Percentiles rank a stretch among this genome's conserved stretches.
phyloP scores from a whole-genome alignment of 2,797 vertebrate species.

The Propithecus deckenii region DNA sequence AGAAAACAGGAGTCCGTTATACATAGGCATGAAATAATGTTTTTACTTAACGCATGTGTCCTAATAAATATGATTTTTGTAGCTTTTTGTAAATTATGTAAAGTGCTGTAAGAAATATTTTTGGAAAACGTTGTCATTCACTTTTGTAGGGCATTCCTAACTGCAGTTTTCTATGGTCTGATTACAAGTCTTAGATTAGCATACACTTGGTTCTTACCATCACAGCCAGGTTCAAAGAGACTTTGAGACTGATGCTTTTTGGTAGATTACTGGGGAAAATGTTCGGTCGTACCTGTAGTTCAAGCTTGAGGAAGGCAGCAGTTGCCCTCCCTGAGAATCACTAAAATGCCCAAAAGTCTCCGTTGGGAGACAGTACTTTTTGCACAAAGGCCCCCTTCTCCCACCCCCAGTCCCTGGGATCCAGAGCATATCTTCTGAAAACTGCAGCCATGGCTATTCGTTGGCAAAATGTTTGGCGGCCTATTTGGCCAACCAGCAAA shows the following conservation, averaged over 20 bases:
- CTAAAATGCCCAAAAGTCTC: background rate
- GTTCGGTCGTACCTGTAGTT: background rate
- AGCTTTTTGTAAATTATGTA: background rate
- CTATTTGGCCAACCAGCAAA: background rate
- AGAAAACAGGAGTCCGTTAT: background rate
- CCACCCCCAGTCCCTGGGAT: background rate
- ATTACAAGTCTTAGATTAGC: background rate
- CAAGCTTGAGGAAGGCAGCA: background rate
- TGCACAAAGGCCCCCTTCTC: background rate
- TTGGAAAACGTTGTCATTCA: background rate
- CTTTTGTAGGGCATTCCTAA: constrained; percentile 68
- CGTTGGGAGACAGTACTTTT: background rate
- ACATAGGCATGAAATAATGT: no score
- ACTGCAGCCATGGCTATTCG: background rate
- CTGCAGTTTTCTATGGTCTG: constrained; percentile 37
- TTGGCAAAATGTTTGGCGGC: constrained; percentile 33
- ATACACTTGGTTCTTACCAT: background rate
- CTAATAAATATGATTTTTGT: background rate
- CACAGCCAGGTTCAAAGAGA: background rate
- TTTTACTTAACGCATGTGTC: background rate
- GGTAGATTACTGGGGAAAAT: background rate
- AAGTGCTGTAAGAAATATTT: background rate
- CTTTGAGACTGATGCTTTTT: background rate
- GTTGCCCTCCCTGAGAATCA: background rate
- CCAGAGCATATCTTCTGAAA: background rate